Base-by-base conservation (phyloP, 2,797 vertebrate genomes). In the Thalassophryne amazonica region DNA sequence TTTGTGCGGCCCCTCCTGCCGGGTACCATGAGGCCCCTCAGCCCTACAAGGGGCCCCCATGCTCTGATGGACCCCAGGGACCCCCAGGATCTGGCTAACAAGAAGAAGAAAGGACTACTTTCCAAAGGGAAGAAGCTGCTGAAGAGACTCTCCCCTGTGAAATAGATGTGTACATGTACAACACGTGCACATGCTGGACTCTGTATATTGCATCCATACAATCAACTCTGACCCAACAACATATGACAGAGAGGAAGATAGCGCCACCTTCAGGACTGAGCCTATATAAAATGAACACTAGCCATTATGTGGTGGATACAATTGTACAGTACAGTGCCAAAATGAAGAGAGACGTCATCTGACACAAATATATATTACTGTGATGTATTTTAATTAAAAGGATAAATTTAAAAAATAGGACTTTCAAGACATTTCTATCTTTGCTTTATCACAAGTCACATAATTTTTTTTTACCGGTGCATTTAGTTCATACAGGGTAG, bases 121-220 rank as follows among this genome's bases (percentile, higher is more conserved):
- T 98, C 95, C 74, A 98, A 97, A 88, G 96, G 97, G 75, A 98
- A 96, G 93, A 96, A 95, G 82, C 92, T 99, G 52, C 92, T 98
- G 73, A 94, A 96, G 91, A 97, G 90, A 86, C 94, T 99, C 54
- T 97, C 94, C 41, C 93, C 95, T 28, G 95, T 89, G 54, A 89
- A 89, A 74, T 85, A 83, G 77, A 34, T 39, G 18, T 27, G 48
- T 38, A 27, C 45, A 45, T 50, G 60, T 74, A 49, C 55, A 48
- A 35, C 45, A 33, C 10, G 33, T 60, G 45, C 60, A 69, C 51
- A 60, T 42, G 54, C 29, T 23, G 61, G 76, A 62, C 73, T 76
- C 56, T 71, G 74, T 74, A 60, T 34, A 69, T 66, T 69, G 78
- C 78, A 77, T 70, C 69, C 68, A 72, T 38, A 74, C 80, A 80